phyloP scores from a whole-genome alignment of 2,888 invertebrate genomes.

The Archips xylosteana region DNA sequence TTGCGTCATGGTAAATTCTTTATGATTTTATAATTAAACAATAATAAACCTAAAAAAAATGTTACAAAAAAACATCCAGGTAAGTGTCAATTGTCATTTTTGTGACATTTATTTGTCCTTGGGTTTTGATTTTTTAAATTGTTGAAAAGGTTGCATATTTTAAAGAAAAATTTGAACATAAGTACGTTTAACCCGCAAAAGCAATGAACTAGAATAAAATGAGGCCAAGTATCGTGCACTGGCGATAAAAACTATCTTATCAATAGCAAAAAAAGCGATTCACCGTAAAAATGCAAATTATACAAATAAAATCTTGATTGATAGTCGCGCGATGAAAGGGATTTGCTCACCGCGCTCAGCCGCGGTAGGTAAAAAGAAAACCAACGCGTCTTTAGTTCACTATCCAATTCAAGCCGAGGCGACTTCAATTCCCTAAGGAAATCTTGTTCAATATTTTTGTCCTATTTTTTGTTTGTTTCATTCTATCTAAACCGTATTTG shows the following conservation, averaged over 20 bases:
- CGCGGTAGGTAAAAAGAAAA: slow-evolving; percentile 63
- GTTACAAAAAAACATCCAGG: neutral
- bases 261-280: neutral
- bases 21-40: slow-evolving; percentile 37
- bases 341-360: slow-evolving; percentile 42
- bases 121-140: neutral
- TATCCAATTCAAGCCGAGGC: slow-evolving; percentile 71
- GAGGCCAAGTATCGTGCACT: neutral
- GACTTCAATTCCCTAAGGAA: slow-evolving; percentile 73
- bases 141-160: neutral
- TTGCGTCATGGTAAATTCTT: slow-evolving; percentile 40
- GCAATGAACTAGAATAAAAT: neutral
- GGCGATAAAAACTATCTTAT: slow-evolving; percentile 2
- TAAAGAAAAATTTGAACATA: too few relatives aligned
- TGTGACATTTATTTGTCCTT: slow-evolving; percentile 1
- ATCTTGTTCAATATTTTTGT: slow-evolving; percentile 68
- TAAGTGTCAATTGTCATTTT: neutral
- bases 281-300: slow-evolving; percentile 53
- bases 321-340: slow-evolving; percentile 57
- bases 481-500: slow-evolving; percentile 55
- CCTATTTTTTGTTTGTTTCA: slow-evolving; percentile 64
- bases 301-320: slow-evolving; percentile 60
- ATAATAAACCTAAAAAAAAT: slow-evolving; percentile 35
- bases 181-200: neutral
- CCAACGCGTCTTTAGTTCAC: slow-evolving; percentile 70